phyloP scores from a whole-genome alignment of 2,797 vertebrate genomes.

The Typhlichthys subterraneus region DNA sequence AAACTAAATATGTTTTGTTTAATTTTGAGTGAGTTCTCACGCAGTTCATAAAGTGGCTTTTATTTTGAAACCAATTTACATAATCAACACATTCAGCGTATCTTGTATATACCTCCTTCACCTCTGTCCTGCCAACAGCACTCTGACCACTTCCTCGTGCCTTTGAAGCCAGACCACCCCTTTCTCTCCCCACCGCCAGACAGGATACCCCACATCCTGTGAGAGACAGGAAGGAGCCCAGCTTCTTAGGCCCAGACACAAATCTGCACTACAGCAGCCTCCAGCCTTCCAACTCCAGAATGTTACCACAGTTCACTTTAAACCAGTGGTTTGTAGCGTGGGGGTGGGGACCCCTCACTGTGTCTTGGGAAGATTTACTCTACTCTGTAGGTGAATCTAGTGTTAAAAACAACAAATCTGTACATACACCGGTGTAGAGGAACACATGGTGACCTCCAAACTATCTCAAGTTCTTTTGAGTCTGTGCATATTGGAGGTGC shows the following conservation, averaged over 20 bases:
- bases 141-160: conserved; percentile 69
- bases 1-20: no score
- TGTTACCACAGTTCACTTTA: not conserved
- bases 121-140: conserved; percentile 47
- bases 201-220: conserved; percentile 79
- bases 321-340: not conserved
- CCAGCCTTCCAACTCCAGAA: conserved; percentile 36
- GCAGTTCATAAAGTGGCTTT: not conserved
- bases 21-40: no score
- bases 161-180: conserved; percentile 68
- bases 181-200: conserved; percentile 56
- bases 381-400: no score
- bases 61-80: not conserved
- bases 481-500: conserved; percentile 34
- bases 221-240: conserved; percentile 64
- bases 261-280: conserved; percentile 48
- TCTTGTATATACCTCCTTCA: conserved; percentile 10
- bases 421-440: no score
- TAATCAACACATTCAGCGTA: not conserved
- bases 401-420: no score
- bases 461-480: conserved; percentile 3
- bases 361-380: no score
- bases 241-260: conserved; percentile 39
- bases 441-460: conserved; percentile 5
- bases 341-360: no score